These are phyloP conservation scores for Mesopsocus fuscifrons DNA, from an alignment of 2,888 invertebrate species.

Conservation along the genomic window DNA sequence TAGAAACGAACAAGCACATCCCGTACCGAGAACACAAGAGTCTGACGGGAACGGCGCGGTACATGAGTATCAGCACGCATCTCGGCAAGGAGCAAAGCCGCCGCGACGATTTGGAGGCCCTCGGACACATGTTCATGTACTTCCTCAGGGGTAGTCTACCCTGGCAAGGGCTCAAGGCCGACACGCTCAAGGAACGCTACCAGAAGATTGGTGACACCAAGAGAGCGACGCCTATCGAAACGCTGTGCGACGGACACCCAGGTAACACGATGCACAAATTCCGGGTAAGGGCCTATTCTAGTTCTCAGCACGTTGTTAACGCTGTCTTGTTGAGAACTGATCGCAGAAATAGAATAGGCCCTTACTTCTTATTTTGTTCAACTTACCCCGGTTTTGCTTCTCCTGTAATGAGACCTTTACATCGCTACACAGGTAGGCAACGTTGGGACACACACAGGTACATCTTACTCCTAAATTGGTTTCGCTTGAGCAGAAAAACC, in stretches of 20 bases:
- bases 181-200: slow-evolving; percentile 97
- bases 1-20: slow-evolving; percentile 99
- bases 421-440: too few species aligned
- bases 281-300: too few species aligned
- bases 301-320: too few species aligned
- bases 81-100: slow-evolving; percentile 99
- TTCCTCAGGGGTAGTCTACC: slow-evolving; percentile 98
- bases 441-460: too few species aligned
- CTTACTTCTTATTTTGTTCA: too few species aligned
- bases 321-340: too few species aligned
- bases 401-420: too few species aligned
- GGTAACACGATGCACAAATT: too few species aligned
- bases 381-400: too few species aligned
- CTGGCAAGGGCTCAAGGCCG: slow-evolving; percentile 99
- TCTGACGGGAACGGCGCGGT: slow-evolving; percentile 97
- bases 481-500: too few species aligned
- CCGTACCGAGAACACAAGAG: slow-evolving; percentile 99
- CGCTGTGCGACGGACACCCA: slow-evolving; percentile 47
- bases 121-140: slow-evolving; percentile 99
- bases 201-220: slow-evolving; percentile 99
- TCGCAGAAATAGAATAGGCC: too few species aligned
- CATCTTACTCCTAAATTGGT: too few species aligned
- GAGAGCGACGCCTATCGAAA: slow-evolving; percentile 95
- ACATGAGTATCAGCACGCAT: slow-evolving; percentile 99
- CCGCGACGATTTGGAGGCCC: slow-evolving; percentile 96